Percentiles rank a stretch among this genome's conserved stretches.
These are phyloP conservation scores for Eurytoma californica DNA, from an alignment of 2,888 invertebrate genomes.

Conservation along the genomic window DNA sequence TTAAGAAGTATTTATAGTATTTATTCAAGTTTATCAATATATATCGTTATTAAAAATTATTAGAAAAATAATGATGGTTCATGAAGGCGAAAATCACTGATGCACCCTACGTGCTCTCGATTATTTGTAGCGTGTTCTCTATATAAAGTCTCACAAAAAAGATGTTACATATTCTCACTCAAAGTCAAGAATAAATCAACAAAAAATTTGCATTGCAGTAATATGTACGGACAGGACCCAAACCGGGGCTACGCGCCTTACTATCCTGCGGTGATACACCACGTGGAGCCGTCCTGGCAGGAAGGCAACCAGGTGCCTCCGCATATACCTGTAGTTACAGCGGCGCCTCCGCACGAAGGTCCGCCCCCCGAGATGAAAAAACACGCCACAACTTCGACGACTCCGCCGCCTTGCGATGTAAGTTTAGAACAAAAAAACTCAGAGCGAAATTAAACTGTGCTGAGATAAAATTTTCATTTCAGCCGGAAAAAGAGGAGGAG, in stretches of 20 bases:
- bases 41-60: too few relatives aligned
- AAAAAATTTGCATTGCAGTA: background rate
- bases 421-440: background rate
- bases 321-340: background rate
- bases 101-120: too few relatives aligned
- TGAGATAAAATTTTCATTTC: background rate
- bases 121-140: too few relatives aligned
- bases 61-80: too few relatives aligned
- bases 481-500: conserved; percentile 40
- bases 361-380: background rate
- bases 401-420: conserved; percentile 43
- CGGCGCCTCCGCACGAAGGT: background rate
- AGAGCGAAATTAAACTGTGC: background rate
- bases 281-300: conserved; percentile 30
- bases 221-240: conserved; percentile 42
- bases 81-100: too few relatives aligned
- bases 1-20: too few relatives aligned
- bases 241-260: conserved; percentile 48
- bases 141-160: too few relatives aligned
- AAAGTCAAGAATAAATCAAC: background rate
- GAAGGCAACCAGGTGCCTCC: conserved; percentile 15
- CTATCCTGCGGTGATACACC: conserved; percentile 40
- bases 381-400: conserved; percentile 18
- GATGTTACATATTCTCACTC: too few relatives aligned
- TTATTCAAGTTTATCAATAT: too few relatives aligned